These are phyloP conservation scores for Urocitellus parryii DNA, from an alignment of 2,113 vertebrate species.

Conservation along the genomic window DNA sequence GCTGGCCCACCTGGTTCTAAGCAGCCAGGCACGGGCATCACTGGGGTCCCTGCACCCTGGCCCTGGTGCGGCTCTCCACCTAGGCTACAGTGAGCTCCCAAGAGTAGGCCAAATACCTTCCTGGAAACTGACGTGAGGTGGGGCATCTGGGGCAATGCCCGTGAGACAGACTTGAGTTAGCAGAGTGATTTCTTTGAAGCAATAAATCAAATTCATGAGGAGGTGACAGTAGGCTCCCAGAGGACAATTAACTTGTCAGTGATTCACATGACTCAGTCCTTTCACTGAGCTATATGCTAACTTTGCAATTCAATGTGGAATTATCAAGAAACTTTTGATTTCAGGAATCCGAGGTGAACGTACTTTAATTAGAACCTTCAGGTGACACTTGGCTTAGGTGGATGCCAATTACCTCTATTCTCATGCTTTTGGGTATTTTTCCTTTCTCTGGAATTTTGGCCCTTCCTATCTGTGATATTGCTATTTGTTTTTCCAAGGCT, in stretches of 20 bases:
- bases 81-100: background rate
- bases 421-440: background rate
- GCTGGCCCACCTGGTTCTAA: background rate
- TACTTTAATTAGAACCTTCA: conserved; percentile 8
- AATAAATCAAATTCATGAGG: conserved; percentile 77
- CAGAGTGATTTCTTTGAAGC: conserved; percentile 77
- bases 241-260: conserved; percentile 87
- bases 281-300: conserved; percentile 78
- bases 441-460: background rate
- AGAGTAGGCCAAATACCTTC: background rate
- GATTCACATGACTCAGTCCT: conserved; percentile 80
- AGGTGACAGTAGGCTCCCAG: conserved; percentile 81
- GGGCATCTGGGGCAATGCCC: conserved; percentile 74
- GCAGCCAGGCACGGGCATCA: rapidly evolving
- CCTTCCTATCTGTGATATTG: too few relatives aligned
- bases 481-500: background rate
- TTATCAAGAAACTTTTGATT: conserved; percentile 70
- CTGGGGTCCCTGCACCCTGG: background rate
- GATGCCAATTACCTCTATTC: rapidly evolving
- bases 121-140: background rate
- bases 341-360: conserved; percentile 53
- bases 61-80: background rate
- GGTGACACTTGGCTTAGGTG: background rate
- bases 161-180: conserved; percentile 42
- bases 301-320: conserved; percentile 74